Conservation (phyloP, 2,113 vertebrate genomes). For the Noctilio leporinus region DNA sequence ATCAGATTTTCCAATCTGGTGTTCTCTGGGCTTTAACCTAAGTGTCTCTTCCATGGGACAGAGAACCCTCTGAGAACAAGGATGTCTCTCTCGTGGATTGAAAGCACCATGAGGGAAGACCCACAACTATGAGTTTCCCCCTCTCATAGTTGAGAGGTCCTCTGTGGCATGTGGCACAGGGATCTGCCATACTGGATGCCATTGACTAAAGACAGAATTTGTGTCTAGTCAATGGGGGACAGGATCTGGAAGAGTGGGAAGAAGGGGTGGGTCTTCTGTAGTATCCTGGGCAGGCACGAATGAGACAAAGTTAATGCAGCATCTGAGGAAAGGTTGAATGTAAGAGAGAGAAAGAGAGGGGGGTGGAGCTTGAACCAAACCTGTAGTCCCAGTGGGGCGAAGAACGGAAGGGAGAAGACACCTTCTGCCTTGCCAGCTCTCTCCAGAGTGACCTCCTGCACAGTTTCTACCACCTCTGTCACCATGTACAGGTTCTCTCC, state of each 20-base stretch:
- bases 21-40: not conserved
- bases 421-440: constrained; percentile 22
- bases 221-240: not conserved
- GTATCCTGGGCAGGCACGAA: not conserved
- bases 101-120: not conserved
- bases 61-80: not conserved
- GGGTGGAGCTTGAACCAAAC: constrained; percentile 57
- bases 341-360: not conserved
- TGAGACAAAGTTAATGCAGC: not conserved
- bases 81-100: not conserved
- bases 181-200: not conserved
- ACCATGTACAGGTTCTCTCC: constrained; percentile 61
- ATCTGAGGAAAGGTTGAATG: not conserved
- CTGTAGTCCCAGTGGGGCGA: constrained; percentile 41
- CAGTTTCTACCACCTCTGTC: constrained; percentile 62
- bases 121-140: not conserved
- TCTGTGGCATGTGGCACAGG: not conserved
- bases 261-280: not conserved
- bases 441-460: constrained; percentile 54
- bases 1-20: not conserved
- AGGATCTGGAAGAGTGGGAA: not conserved
- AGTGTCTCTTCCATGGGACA: not conserved
- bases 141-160: not conserved
- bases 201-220: not conserved
- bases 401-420: constrained; percentile 35